Evolutionary conservation across 2,888 invertebrate species (phyloP).

Genomic region (Pecten maximus): DNA sequence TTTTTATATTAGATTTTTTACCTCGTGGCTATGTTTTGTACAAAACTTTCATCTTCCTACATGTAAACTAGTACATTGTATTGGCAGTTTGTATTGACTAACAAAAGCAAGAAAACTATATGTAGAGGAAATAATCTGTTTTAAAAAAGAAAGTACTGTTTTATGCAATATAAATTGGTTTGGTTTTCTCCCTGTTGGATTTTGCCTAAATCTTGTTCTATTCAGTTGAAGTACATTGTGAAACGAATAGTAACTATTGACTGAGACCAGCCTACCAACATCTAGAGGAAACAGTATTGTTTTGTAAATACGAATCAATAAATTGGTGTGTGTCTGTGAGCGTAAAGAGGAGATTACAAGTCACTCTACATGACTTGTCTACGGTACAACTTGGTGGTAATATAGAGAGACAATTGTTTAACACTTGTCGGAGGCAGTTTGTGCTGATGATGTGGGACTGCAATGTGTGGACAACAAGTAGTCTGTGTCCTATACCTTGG

Average conservation of each 20-base stretch:
- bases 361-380: neutral
- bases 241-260: neutral
- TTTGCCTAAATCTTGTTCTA: neutral
- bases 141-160: too few relatives aligned
- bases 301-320: constrained; percentile 15
- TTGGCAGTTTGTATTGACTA: too few relatives aligned
- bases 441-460: neutral
- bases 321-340: constrained; percentile 20
- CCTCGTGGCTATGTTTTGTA: too few relatives aligned
- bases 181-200: neutral
- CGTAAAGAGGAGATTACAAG: constrained; percentile 25
- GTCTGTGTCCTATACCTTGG: neutral
- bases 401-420: neutral
- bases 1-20: too few relatives aligned
- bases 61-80: too few relatives aligned
- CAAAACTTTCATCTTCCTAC: too few relatives aligned
- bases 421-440: constrained; percentile 29
- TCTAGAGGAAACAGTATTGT: neutral
- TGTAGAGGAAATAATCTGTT: neutral
- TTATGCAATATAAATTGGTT: neutral
- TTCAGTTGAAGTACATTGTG: neutral
- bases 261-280: neutral
- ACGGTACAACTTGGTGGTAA: neutral
- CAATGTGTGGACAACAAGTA: neutral
- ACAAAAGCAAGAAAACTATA: too few relatives aligned